Percentiles rank a stretch among this genome's conserved stretches.
Conservation (phyloP, 2,888 invertebrate species). For the Gymnocheta viridis region DNA sequence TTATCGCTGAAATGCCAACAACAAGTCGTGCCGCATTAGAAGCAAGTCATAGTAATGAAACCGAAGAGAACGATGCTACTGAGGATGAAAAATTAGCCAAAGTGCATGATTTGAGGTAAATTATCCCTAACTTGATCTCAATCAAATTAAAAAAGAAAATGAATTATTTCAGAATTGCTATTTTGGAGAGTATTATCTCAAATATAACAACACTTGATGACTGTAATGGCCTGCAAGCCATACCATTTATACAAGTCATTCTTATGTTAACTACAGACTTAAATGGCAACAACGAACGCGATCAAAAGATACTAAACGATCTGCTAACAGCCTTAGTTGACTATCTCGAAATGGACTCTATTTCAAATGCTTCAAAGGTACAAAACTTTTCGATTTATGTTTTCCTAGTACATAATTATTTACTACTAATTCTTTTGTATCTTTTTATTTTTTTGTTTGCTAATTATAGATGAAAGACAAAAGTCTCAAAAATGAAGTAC, state of each 20-base stretch:
- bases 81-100: conserved; percentile 81
- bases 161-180: conserved; percentile 81
- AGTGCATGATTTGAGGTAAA: conserved; percentile 80
- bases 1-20: conserved; percentile 71
- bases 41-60: conserved; percentile 71
- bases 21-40: conserved; percentile 73
- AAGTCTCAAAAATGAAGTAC: conserved; percentile 91
- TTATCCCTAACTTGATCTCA: neutral
- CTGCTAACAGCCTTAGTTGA: conserved; percentile 88
- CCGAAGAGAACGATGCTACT: conserved; percentile 76
- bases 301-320: conserved; percentile 89
- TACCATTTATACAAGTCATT: conserved; percentile 96
- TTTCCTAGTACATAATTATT: neutral
- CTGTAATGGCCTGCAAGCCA: conserved; percentile 91
- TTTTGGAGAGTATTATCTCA: conserved; percentile 89
- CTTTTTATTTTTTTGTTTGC: neutral
- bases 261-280: conserved; percentile 94
- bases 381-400: neutral
- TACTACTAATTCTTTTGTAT: conserved; percentile 62
- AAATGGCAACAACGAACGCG: conserved; percentile 91
- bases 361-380: conserved; percentile 81
- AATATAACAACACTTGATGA: conserved; percentile 89
- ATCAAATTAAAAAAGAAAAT: neutral
- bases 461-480: conserved; percentile 82
- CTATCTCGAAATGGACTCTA: conserved; percentile 87